Base-by-base conservation (phyloP, 1,140 invertebrate genomes). In the Calosoma granatense region DNA sequence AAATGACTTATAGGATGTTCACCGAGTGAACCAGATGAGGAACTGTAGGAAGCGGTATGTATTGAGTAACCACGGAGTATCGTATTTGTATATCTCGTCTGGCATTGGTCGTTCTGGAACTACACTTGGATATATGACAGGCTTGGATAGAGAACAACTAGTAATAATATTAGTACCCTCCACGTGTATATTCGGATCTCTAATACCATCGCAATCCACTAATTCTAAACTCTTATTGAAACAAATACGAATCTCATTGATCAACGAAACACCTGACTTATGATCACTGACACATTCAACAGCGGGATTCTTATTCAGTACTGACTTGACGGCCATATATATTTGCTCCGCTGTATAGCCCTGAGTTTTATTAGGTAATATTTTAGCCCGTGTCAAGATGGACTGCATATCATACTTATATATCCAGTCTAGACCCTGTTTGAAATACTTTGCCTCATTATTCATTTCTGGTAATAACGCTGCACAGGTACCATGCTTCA, bases 401-500 rank as follows among this genome's bases (percentile, higher is more conserved):
- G 77, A 63, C 17, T 76, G 75, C 76, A 90, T 83, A 19, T 83
- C 77, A 61, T 81, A 89, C 19, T 77, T 63, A 11, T 81, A 66
- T 0, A 81, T 69, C 74, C 84, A 83, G 12, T 78, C 65, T 1
- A 92, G 64, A 0, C 85, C 88, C 60, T 81, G 73, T 1, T 70
- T 64, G 60, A 92, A 92, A 67, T 90, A 92, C 65, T 88, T 88
- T 0, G 77, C 64, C 65, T 90, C 83, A 3, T 74, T 79, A 61
- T 83, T 76, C 1, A 92, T 66, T 4, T 64, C 47, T n/a, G 79
- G 70, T 1, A 90, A 58, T 4, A 67, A 62, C 0, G 80, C 74
- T 14, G 88, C 86, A 65, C 90, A 92, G 0, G 88, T 89, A 0
- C 89, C 90, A 68, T 93, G 90, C 65, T 92, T 93, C 1, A 75